Percentiles rank a stretch among this genome's conserved stretches.
Conservation (phyloP, 2,113 vertebrate species). For the Bolborhynchus lineola region DNA sequence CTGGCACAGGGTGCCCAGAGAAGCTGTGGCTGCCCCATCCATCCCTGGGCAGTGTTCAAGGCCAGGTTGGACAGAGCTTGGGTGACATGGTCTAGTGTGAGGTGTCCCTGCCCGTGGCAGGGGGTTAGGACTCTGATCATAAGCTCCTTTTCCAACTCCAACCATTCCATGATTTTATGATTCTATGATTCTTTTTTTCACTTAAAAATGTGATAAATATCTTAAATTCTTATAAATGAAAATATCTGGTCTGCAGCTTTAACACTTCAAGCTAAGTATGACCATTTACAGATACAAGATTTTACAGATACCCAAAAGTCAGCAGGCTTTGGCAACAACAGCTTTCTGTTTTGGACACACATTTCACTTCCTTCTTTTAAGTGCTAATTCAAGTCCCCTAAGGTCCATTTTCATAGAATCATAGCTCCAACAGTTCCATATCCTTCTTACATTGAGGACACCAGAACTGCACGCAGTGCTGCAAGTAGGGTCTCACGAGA, state of each 20-base stretch:
- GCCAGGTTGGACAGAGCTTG: fast-evolving
- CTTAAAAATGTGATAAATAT: background rate
- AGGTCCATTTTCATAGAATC: background rate
- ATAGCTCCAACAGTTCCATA: background rate
- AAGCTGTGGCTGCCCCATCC: background rate
- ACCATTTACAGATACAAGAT: background rate
- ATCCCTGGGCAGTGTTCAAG: background rate
- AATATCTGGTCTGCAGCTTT: background rate
- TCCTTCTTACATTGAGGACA: background rate
- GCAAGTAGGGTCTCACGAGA: background rate
- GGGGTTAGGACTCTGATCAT: background rate
- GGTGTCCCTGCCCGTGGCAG: background rate
- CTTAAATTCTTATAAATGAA: background rate
- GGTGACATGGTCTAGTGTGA: background rate
- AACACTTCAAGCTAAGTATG: background rate
- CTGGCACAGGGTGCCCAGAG: background rate
- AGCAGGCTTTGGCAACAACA: background rate
- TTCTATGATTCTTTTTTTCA: background rate
- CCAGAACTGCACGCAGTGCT: background rate
- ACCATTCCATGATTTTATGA: background rate
- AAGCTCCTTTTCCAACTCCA: background rate
- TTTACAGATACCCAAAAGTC: background rate
- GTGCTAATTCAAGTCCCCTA: background rate
- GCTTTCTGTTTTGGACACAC: background rate
- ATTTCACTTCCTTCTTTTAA: background rate